A percentile compares a stretch with the other conserved stretches of the same genome.
Conservation (phyloP, 1,140 invertebrate species). For the Leptinotarsa texana region DNA sequence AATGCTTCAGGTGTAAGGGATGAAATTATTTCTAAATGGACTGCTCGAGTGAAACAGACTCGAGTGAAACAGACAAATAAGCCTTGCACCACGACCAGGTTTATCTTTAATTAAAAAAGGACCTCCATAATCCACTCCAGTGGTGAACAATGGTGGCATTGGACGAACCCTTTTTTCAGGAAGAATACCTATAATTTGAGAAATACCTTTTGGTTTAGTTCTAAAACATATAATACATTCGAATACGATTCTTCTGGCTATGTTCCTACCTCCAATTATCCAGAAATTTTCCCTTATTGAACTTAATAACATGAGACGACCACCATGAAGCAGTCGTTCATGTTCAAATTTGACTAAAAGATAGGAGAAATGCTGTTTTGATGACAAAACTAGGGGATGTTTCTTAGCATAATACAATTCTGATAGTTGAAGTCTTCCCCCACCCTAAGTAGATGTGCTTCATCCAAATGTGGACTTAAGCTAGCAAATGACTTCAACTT, state of each 20-base stretch:
- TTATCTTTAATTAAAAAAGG: not conserved
- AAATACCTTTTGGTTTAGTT: not conserved
- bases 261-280: not conserved
- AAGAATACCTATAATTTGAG: not conserved
- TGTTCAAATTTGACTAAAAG: no score
- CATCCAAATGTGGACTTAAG: not conserved
- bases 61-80: no score
- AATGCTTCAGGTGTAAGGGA: not conserved
- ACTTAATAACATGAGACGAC: not conserved
- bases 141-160: not conserved
- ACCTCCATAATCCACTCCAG: not conserved
- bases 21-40: no score
- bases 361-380: not conserved
- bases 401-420: not conserved
- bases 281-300: not conserved
- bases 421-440: not conserved
- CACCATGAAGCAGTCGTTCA: no score
- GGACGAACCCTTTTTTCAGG: not conserved
- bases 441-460: not conserved
- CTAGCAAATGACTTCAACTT: no score
- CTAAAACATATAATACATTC: not conserved
- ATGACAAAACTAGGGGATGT: not conserved
- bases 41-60: no score
- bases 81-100: not conserved
- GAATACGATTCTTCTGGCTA: not conserved